phyloP scores from a whole-genome alignment of 1,140 invertebrate species.

The Drosophila repleta region DNA sequence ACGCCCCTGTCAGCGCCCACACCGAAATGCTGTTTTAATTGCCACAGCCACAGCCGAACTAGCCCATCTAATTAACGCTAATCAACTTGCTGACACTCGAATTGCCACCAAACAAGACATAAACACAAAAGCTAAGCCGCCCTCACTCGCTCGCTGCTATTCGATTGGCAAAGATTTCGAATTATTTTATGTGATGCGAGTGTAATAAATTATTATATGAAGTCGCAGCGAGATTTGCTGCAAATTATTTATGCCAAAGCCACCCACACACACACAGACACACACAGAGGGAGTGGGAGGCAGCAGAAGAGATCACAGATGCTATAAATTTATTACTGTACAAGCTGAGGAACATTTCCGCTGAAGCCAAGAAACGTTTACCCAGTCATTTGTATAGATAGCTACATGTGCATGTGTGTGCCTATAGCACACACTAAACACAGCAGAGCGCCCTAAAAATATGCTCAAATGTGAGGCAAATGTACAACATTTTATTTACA shows the following conservation, averaged over 20 bases:
- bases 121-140: constrained; percentile 20
- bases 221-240: constrained; percentile 61
- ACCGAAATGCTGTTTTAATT: constrained; percentile 39
- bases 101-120: constrained; percentile 10
- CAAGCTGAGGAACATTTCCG: constrained; percentile 48
- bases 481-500: constrained; percentile 49
- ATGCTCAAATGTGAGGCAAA: constrained; percentile 45
- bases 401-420: not conserved
- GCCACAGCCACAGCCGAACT: constrained; percentile 23
- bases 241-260: constrained; percentile 65
- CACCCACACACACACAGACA: constrained; percentile 32
- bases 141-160: not conserved
- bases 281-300: not conserved
- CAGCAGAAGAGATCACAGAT: constrained; percentile 37
- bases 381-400: constrained; percentile 42
- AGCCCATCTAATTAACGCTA: constrained; percentile 52
- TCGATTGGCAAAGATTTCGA: constrained; percentile 4
- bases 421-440: not conserved
- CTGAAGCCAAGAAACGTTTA: constrained; percentile 44
- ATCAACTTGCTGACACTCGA: constrained; percentile 54
- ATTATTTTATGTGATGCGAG: constrained; percentile 30
- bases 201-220: constrained; percentile 57
- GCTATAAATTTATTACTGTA: constrained; percentile 52
- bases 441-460: constrained; percentile 17
- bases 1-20: constrained; percentile 30